These are phyloP conservation scores for Peribatodes rhomboidaria DNA, from an alignment of 2,888 invertebrate genomes.

Conservation along the genomic window DNA sequence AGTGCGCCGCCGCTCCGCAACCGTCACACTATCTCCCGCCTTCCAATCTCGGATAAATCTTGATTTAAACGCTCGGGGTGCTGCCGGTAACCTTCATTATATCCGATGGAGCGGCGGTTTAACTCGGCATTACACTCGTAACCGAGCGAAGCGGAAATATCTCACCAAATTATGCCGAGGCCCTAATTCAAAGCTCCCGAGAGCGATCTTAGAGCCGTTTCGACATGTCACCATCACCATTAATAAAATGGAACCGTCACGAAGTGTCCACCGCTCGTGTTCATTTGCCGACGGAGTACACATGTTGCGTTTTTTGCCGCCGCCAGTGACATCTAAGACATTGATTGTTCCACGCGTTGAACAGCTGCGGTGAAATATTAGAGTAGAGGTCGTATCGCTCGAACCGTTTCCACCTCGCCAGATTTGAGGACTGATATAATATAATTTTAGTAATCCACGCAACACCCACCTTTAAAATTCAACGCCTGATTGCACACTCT, in stretches of 20 bases:
- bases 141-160: conserved; percentile 44
- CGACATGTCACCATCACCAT: conserved; percentile 52
- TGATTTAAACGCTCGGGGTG: conserved; percentile 65
- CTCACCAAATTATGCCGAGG: conserved; percentile 37
- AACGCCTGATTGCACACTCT: conserved; percentile 73
- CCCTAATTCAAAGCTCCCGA: conserved; percentile 33
- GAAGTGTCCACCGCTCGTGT: conserved; percentile 70
- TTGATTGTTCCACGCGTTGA: conserved; percentile 69
- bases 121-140: conserved; percentile 39
- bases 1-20: conserved; percentile 65
- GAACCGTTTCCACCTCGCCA: conserved; percentile 60
- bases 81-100: conserved; percentile 61
- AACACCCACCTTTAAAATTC: conserved; percentile 77
- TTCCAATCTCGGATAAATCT: conserved; percentile 68
- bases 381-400: conserved; percentile 60
- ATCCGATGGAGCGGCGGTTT: conserved; percentile 43
- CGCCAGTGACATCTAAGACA: conserved; percentile 71
- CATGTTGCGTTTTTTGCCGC: conserved; percentile 74
- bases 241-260: conserved; percentile 62
- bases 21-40: conserved; percentile 72
- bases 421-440: conserved; percentile 71
- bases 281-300: conserved; percentile 60
- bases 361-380: conserved; percentile 77
- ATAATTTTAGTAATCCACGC: conserved; percentile 72
- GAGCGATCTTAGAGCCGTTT: conserved; percentile 48